phyloP scores from a whole-genome alignment of 2,888 invertebrate species.

The Torymus auratus region DNA sequence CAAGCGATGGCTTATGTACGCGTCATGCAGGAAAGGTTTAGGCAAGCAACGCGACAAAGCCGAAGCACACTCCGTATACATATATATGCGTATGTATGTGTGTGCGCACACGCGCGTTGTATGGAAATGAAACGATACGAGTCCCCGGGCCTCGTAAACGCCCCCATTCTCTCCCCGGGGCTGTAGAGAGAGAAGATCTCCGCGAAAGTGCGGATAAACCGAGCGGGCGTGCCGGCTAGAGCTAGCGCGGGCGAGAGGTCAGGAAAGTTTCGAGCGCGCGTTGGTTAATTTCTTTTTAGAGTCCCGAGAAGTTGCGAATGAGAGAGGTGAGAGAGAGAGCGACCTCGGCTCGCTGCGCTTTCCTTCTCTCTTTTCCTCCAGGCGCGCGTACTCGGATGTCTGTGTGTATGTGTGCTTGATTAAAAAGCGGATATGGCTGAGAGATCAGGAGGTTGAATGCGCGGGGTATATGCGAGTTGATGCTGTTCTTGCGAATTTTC shows the following conservation, averaged over 20 bases:
- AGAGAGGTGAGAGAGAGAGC: no score
- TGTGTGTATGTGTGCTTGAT: not conserved
- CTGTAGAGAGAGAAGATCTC: conserved; percentile 23
- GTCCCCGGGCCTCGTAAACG: conserved; percentile 32
- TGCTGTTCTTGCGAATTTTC: no score
- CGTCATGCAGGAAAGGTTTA: no score
- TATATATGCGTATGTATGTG: no score
- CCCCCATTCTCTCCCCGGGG: conserved; percentile 20
- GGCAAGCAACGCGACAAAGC: conserved; percentile 23
- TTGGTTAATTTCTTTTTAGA: not conserved
- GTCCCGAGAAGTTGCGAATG: not conserved
- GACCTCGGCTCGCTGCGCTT: no score
- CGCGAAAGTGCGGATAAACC: conserved; percentile 27
- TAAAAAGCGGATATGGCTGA: no score
- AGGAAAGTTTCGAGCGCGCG: not conserved
- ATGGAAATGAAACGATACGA: conserved; percentile 57
- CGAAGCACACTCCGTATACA: not conserved
- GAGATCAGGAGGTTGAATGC: no score
- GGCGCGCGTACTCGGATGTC: not conserved
- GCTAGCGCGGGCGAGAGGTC: not conserved
- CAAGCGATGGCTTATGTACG: conserved; percentile 13
- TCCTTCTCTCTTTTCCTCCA: no score
- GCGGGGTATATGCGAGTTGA: no score
- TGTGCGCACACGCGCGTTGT: conserved; percentile 16
- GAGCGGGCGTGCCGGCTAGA: not conserved